Percentiles rank a stretch among this genome's conserved stretches.
phyloP scores from a whole-genome alignment of 1,140 invertebrate genomes.

The Microplitis demolitor region DNA sequence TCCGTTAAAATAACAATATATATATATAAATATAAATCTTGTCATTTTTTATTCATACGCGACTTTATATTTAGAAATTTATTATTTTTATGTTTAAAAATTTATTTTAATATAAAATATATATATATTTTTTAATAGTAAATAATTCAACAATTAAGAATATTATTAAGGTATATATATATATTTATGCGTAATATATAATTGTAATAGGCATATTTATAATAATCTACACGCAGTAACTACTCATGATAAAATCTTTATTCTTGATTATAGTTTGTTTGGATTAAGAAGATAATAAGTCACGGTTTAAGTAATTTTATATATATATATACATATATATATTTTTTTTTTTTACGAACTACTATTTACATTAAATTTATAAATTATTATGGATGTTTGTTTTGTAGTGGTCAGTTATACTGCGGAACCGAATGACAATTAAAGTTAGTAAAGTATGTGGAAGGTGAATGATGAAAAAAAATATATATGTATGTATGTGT shows the following conservation, averaged over 20 bases:
- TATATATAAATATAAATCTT: too few species aligned
- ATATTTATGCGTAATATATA: too few species aligned
- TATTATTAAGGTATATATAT: too few species aligned
- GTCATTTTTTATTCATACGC: too few species aligned
- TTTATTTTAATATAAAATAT: too few species aligned
- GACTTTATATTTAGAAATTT: too few species aligned
- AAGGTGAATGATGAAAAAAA: not conserved
- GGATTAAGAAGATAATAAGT: not conserved
- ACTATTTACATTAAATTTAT: too few species aligned
- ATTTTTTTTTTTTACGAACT: not conserved
- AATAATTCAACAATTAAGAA: too few species aligned
- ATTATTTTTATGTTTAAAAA: too few species aligned
- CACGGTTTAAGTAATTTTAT: not conserved
- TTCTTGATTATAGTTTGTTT: not conserved
- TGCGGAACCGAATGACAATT: constrained; percentile 5
- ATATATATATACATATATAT: too few species aligned
- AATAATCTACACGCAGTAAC: constrained; percentile 8
- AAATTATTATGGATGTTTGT: not conserved
- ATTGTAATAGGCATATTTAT: not conserved
- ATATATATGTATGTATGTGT: not conserved
- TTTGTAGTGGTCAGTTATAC: not conserved
- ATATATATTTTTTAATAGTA: too few species aligned
- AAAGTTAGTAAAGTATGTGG: not conserved
- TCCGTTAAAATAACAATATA: too few species aligned
- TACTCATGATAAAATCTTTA: not conserved